Evolutionary conservation across 2,113 vertebrate genomes (phyloP).

Genomic region (Oreotrochilus melanogaster): DNA sequence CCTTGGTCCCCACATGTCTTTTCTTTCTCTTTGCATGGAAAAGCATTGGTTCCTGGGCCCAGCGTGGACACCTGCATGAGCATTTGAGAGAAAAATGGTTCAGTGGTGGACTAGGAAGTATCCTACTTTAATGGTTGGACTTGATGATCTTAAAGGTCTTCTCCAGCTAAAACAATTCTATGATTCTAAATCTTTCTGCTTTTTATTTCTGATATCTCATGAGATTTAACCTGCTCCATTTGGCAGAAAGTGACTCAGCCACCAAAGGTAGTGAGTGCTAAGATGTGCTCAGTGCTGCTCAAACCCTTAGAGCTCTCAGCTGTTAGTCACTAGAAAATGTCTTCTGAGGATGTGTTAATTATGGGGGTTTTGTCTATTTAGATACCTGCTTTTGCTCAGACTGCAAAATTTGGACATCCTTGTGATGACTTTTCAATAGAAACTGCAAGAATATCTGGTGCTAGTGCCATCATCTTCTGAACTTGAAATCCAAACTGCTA

Average conservation of each 20-base stretch:
- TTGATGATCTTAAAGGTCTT: too few relatives aligned
- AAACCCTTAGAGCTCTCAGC: not conserved
- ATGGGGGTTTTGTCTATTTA: not conserved
- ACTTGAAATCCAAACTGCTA: not conserved
- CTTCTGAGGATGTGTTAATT: not conserved
- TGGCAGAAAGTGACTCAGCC: not conserved
- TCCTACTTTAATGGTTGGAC: too few relatives aligned
- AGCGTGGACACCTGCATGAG: accelerated
- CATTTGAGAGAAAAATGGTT: not conserved
- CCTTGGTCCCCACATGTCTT: not conserved
- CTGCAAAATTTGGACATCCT: not conserved
- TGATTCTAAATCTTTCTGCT: not conserved
- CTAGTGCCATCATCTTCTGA: not conserved
- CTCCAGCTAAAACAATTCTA: too few relatives aligned
- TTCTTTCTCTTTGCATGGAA: not conserved
- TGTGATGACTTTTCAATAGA: not conserved
- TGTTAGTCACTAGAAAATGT: not conserved
- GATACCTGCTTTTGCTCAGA: not conserved
- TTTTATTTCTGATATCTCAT: not conserved
- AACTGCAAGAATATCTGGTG: not conserved
- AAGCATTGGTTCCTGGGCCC: not conserved
- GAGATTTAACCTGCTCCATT: not conserved
- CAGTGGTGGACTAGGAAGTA: too few relatives aligned
- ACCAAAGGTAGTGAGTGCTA: not conserved
- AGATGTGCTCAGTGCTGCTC: not conserved